Evolutionary conservation across 2,888 invertebrate genomes (phyloP), one percentile per base, ranked within the genome.

Genomic region (Ypsolopha scabrella): DNA sequence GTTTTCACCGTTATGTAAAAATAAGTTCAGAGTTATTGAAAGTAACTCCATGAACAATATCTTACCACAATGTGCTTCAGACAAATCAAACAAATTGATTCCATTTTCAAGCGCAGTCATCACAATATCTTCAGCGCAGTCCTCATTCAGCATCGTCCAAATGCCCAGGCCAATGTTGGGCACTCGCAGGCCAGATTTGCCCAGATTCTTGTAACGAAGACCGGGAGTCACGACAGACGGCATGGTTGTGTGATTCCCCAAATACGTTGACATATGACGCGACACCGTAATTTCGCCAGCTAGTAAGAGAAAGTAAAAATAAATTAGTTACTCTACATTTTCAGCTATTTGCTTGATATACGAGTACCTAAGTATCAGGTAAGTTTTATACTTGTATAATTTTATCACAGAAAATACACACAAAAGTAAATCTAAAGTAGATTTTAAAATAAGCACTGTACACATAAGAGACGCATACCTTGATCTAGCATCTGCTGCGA

Each of bases 71-170:
- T 95, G 94, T 10, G 97, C 97, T 80, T 98, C 98, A 10, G 97
- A 97, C 54, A 98, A 90, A 82, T 98, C 98, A 80, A 98, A 98
- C 54, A 98, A 89, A 79, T 98, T 98, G 68, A 98, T 96, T 52
- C 98, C 98, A 72, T 95, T 95, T 71, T 98, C 98, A 67, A 98
- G 93, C 41, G 98, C 98, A 57, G 96, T 89, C 64, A 94, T 93
- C 45, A 98, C 90, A 56, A 98, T 93, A 60, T 97, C 95, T 77
- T 98, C 98, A 3, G 96, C 94, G 66, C 92, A 90, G 60, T 95
- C 94, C 70, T 94, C 94, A 59, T 90, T 91, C 54, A 94, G 90
- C 56, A 95, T 94, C 33, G 95, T 94, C 97, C 97, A 97, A 55
- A 97, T 94, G 54, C 96, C 97, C 65, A 98, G 89, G 58, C 96